Evolutionary conservation across 2,888 invertebrate species (phyloP).

Genomic region (Yponomeuta malinellus): DNA sequence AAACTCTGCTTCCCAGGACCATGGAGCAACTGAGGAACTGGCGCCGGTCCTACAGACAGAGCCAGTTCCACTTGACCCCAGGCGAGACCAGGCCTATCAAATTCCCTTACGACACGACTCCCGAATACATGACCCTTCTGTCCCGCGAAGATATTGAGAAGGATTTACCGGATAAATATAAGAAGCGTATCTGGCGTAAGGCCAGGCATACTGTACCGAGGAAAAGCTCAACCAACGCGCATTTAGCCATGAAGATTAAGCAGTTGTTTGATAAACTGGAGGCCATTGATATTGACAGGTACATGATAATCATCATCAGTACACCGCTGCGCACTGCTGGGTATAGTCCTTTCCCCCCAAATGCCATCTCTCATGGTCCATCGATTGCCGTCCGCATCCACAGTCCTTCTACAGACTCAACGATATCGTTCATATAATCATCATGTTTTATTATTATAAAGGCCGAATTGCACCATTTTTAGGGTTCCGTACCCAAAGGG

Average conservation of each 20-base stretch:
- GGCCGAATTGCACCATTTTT: too few species aligned
- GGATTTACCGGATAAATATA: conserved; percentile 65
- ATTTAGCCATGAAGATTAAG: conserved; percentile 62
- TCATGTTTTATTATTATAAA: too few species aligned
- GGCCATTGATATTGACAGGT: conserved; percentile 49
- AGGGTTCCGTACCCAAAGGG: too few species aligned
- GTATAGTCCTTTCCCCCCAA: conserved; percentile 19
- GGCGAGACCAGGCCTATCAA: conserved; percentile 39
- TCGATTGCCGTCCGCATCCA: too few species aligned
- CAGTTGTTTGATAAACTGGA: conserved; percentile 61
- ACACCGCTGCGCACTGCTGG: too few species aligned
- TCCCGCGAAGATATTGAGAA: conserved; percentile 65
- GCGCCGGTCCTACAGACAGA: conserved; percentile 59
- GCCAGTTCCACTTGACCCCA: conserved; percentile 32
- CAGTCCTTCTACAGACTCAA: too few species aligned
- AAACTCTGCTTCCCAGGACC: conserved; percentile 37
- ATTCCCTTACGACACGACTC: conserved; percentile 74
- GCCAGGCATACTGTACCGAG: conserved; percentile 33
- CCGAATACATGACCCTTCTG: conserved; percentile 70
- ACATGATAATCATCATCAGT: too few species aligned
- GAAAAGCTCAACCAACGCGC: conserved; percentile 47
- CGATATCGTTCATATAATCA: too few species aligned
- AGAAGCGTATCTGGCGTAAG: conserved; percentile 38
- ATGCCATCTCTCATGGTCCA: too few species aligned
- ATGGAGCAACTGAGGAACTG: conserved; percentile 68